phyloP scores from a whole-genome alignment of 2,888 invertebrate species.

The Sesamia inferens region DNA sequence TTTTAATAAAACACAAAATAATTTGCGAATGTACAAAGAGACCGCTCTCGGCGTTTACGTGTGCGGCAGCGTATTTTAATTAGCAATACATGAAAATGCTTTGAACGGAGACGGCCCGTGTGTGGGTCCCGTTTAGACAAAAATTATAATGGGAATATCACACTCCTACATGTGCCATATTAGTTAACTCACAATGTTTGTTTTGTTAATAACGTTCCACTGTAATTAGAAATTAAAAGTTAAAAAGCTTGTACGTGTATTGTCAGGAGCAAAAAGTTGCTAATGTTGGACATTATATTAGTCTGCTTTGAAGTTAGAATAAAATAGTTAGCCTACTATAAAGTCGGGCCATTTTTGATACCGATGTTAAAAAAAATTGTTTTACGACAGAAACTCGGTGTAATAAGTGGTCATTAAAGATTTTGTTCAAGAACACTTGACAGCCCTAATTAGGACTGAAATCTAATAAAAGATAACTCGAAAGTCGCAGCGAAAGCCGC shows the following conservation, averaged over 20 bases:
- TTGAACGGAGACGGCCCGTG: conserved; percentile 78
- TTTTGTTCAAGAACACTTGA: conserved; percentile 83
- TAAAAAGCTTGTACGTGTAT: conserved; percentile 75
- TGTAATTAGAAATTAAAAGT: conserved; percentile 77
- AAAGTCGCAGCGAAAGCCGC: conserved; percentile 82
- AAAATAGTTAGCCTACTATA: conserved; percentile 30
- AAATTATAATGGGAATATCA: conserved; percentile 83
- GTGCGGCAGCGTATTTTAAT: conserved; percentile 88
- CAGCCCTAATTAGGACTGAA: conserved; percentile 86
- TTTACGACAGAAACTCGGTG: conserved; percentile 38
- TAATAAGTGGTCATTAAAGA: conserved; percentile 77
- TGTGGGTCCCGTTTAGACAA: conserved; percentile 70
- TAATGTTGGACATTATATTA: conserved; percentile 36
- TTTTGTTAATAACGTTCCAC: conserved; percentile 67
- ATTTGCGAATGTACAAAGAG: conserved; percentile 73
- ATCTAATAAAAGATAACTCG: conserved; percentile 88
- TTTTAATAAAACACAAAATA: conserved; percentile 81
- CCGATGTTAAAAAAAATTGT: conserved; percentile 35
- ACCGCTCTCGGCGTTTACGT: conserved; percentile 77
- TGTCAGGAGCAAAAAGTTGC: conserved; percentile 49
- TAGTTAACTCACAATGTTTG: conserved; percentile 73
- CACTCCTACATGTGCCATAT: conserved; percentile 74
- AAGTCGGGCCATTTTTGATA: conserved; percentile 10
- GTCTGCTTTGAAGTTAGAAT: conserved; percentile 20
- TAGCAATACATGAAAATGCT: conserved; percentile 89